phyloP scores from a whole-genome alignment of 2,797 vertebrate species.

The Cygnus olor region DNA sequence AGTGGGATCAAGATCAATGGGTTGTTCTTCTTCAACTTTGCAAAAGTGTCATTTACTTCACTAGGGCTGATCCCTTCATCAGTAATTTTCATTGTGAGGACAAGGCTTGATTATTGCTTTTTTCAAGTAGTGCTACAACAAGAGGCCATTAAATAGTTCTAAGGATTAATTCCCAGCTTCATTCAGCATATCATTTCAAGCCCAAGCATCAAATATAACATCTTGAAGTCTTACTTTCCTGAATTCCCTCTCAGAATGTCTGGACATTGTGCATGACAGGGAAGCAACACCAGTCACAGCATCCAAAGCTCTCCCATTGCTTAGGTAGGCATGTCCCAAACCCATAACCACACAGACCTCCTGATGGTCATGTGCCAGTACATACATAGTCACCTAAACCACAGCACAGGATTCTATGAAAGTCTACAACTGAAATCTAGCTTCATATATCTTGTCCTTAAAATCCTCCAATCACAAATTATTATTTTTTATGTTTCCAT shows the following conservation, averaged over 20 bases:
- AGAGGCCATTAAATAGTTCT: background rate
- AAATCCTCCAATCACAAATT: background rate
- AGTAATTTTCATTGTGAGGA: background rate
- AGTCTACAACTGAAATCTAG: background rate
- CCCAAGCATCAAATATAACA: background rate
- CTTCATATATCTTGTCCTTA: background rate
- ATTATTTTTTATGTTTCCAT: background rate
- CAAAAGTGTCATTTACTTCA: background rate
- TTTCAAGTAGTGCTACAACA: background rate
- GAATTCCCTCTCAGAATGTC: background rate
- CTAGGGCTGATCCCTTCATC: background rate
- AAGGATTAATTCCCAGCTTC: background rate
- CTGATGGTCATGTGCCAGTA: accelerated
- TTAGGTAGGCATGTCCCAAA: too few species aligned
- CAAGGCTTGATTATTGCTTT: background rate
- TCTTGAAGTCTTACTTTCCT: background rate
- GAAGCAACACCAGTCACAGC: background rate
- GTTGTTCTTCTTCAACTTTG: slow-evolving; percentile 3
- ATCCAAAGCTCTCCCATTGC: background rate
- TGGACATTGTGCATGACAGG: background rate
- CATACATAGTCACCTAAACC: accelerated
- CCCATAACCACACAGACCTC: accelerated
- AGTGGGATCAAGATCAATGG: background rate
- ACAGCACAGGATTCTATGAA: background rate
- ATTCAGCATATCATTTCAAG: background rate